phyloP scores from a whole-genome alignment of 2,888 invertebrate species.

The Ptycholaimellus sp. region DNA sequence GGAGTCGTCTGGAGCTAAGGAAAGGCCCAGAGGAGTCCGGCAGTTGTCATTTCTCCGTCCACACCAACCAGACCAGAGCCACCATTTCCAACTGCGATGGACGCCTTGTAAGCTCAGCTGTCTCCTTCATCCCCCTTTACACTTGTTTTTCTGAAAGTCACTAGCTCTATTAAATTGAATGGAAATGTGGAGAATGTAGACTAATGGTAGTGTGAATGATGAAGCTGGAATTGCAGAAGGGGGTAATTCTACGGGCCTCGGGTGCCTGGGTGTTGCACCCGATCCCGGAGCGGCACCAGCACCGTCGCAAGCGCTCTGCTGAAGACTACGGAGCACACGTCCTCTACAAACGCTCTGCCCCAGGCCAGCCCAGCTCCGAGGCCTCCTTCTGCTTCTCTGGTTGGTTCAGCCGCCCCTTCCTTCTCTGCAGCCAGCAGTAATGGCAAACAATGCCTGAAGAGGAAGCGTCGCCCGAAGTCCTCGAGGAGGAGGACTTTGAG shows the following conservation, averaged over 20 bases:
- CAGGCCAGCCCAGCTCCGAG: conserved; percentile 6
- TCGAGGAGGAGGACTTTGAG: too few species aligned
- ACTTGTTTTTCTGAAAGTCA: background rate
- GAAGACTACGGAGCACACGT: conserved; percentile 12
- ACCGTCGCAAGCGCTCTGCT: conserved; percentile 12
- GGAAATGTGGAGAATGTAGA: background rate
- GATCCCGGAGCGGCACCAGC: conserved; percentile 18
- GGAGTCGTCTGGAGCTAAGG: too few species aligned
- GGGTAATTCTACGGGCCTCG: conserved; percentile 15
- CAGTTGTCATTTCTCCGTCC: too few species aligned
- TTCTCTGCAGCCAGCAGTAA: too few species aligned
- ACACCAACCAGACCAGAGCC: conserved; percentile 15
- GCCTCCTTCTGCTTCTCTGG: conserved; percentile 22
- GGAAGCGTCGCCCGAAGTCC: too few species aligned
- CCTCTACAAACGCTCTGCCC: conserved; percentile 16
- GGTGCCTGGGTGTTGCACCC: conserved; percentile 21
- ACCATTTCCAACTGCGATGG: conserved; percentile 21
- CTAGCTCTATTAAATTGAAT: background rate
- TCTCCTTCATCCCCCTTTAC: background rate
- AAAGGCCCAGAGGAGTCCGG: too few species aligned
- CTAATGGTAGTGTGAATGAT: too few species aligned
- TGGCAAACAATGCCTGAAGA: too few species aligned
- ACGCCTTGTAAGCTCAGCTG: conserved; percentile 12
- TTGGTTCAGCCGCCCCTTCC: too few species aligned
- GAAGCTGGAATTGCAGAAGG: conserved; percentile 24